Evolutionary conservation across 2,888 invertebrate species (phyloP), one percentile per base, ranked within the genome.

Genomic region (Drosophila emarginata): DNA sequence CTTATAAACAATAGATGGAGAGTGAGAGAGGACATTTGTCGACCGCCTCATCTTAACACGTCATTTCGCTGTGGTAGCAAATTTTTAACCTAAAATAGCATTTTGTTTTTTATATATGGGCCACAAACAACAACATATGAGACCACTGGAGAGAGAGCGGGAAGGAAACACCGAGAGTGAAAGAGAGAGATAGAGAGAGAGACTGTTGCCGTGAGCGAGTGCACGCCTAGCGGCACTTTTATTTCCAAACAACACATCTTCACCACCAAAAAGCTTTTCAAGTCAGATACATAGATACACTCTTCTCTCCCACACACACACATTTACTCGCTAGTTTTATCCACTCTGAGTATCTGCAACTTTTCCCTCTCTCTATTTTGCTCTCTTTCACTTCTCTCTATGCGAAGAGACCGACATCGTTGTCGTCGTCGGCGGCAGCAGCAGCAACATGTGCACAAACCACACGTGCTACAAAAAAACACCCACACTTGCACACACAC

Each of bases 391-490:
- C 5, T 45, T 45, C 53, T 72, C 71, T 67, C 58, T 62, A 59
- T 14, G 18, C 28, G 21, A 50, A 15, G 40, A 40, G 40, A 6
- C 40, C 2, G 52, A 45, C 45, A 51, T 26, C 14, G 40, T 23
- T 7, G 26, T 26, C 12, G 59, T 45, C 23, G 57, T 1, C 54
- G 4, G 18, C 53, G 60, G 66, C 52, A 32, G 60, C 61, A 69
- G 62, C 81, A 84, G 83, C 83, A 84, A 84, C 83, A 84, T 84
- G 83, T 84, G 83, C 83, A 83, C 83, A 87, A 83, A 87, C 88
- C 86, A 83, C 83, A 84, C 83, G 83, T 84, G 83, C 88, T 84
- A 86, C 86, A 87, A 79, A 87, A 83, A 83, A 81, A 52, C 61
- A 18, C 36, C 26, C 51, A 64, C 57, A 57, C 57, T 18, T 61